Evolutionary conservation across 2,888 invertebrate species (phyloP).

Genomic region (Euplexia lucipara): DNA sequence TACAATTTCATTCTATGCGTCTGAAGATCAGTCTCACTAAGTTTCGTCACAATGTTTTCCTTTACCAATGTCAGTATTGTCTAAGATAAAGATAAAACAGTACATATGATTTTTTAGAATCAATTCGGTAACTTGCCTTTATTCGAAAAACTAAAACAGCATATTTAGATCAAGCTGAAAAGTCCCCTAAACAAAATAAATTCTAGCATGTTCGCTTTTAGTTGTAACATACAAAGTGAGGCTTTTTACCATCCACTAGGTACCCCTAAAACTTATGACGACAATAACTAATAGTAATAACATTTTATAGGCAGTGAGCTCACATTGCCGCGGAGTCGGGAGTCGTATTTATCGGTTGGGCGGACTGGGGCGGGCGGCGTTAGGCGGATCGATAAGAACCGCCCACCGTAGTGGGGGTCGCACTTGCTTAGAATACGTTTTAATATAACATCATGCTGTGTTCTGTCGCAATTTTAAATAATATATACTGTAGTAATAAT

Average conservation of each 20-base stretch:
- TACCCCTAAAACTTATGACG: conserved; percentile 77
- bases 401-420: conserved; percentile 65
- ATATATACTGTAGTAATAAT: conserved; percentile 12
- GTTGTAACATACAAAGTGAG: conserved; percentile 59
- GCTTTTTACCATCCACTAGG: conserved; percentile 63
- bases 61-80: no score
- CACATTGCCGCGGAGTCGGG: conserved; percentile 75
- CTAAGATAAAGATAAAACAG: no score
- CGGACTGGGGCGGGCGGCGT: conserved; percentile 80
- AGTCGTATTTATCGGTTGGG: conserved; percentile 77
- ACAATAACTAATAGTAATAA: conserved; percentile 85
- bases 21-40: no score
- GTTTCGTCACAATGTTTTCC: no score
- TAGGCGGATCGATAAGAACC: conserved; percentile 80
- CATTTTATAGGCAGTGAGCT: conserved; percentile 83
- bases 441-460: conserved; percentile 49
- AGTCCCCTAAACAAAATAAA: conserved; percentile 5
- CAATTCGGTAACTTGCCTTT: no score
- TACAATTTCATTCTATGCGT: no score
- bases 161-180: no score
- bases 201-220: conserved; percentile 27
- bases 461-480: conserved; percentile 27
- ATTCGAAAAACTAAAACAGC: no score
- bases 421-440: conserved; percentile 63
- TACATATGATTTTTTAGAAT: no score